Base-by-base conservation (phyloP, 2,797 vertebrate genomes). In the Myotis vivesi region DNA sequence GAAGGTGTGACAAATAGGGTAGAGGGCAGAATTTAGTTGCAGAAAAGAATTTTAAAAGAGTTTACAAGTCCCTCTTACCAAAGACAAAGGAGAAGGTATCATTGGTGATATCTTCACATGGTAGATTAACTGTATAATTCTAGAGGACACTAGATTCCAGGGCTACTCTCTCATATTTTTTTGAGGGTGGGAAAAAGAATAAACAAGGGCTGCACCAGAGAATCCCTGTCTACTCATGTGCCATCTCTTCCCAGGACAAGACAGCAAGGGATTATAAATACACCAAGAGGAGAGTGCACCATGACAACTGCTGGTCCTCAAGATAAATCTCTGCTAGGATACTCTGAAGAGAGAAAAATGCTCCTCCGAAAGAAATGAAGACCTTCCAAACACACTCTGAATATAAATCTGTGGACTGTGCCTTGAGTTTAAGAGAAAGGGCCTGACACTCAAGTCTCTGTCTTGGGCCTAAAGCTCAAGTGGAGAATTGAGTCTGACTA, bases 351-450 rank as follows among this genome's bases (percentile, higher is more conserved):
- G n/a, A 91, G 49, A 84, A 72, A 85, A 94, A 86, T 0, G 46
- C 64, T 81, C 68, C 69, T 77, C 55, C 71, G 20, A 62, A 36
- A 94, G 20, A 28, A 53, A 89, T 22, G 12, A 53, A 92, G 49
- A 76, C 28, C 22, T 94, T 73, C 46, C 20, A 91, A 94, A 95
- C 12, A 95, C 6, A 91, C 25, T 62, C 69, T 66, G 53, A 71
- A 68, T 28, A 25, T 55, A 89, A 92, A 91, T 79, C n/a, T 92
- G 79, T 92, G 95, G 59, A 77, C 75, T 87, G 16, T 89, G 17
- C 19, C 57, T 53, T 92, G 55, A 72, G 51, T 36, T 83, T 66
- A 71, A 10, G 41, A 28, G 15, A 76, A 90, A 72, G 19, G 25
- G n/a, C 20, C 46, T 53, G n/a, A 95, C 20, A 89, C n/a, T 36